phyloP scores from a whole-genome alignment of 1,140 invertebrate genomes.

The Ceratina calcarata region DNA sequence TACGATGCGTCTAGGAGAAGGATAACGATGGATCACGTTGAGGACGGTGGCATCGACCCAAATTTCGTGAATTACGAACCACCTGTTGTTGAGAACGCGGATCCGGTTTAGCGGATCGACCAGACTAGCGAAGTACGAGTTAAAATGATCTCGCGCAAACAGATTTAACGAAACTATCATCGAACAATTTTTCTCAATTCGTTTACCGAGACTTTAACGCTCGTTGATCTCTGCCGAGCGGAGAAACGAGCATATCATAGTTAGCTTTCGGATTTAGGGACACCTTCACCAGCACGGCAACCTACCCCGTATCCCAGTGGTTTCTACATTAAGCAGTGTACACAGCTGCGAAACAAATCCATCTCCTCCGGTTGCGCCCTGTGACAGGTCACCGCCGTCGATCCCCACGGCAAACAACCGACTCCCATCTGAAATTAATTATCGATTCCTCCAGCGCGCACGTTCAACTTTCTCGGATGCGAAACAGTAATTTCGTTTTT shows the following conservation, averaged over 20 bases:
- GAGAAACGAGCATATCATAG: slow-evolving; percentile 56
- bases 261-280: slow-evolving; percentile 68
- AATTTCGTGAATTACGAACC: slow-evolving; percentile 67
- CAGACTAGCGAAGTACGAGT: not conserved
- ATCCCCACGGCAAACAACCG: slow-evolving; percentile 61
- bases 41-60: slow-evolving; percentile 57
- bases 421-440: slow-evolving; percentile 68
- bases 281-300: slow-evolving; percentile 67
- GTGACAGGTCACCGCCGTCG: slow-evolving; percentile 54
- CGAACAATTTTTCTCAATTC: not conserved
- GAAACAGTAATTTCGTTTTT: not conserved
- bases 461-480: not conserved
- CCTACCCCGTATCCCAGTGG: slow-evolving; percentile 46
- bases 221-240: slow-evolving; percentile 44
- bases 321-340: slow-evolving; percentile 74
- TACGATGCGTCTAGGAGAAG: slow-evolving; percentile 66
- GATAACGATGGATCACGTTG: slow-evolving; percentile 70
- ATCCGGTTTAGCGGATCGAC: slow-evolving; percentile 34
- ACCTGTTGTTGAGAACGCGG: slow-evolving; percentile 36
- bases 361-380: slow-evolving; percentile 61
- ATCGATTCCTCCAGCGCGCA: slow-evolving; percentile 48
- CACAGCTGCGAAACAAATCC: slow-evolving; percentile 76
- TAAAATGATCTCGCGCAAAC: not conserved
- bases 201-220: slow-evolving; percentile 24
- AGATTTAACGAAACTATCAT: not conserved